Base-by-base conservation (phyloP, 1,140 invertebrate genomes). In the Drosophila ficusphila region DNA sequence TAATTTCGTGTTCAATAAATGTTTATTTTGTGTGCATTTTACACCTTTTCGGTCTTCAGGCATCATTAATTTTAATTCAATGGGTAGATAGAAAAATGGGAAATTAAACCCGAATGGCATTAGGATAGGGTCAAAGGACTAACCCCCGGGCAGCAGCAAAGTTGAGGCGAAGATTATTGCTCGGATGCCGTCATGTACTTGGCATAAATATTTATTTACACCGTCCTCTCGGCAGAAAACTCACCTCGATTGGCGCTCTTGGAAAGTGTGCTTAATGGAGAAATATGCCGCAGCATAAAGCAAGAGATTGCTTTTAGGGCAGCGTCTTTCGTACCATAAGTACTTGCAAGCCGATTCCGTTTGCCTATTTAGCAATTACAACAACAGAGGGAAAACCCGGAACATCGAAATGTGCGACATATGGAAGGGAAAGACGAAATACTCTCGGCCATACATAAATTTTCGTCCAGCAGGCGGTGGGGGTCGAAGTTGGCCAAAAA, bases 31-130 rank as follows among this genome's bases (percentile, higher is more conserved):
- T 61, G 54, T 72, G 69, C 54, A 61, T 61, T 74, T 74, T 62
- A 73, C 70, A 73, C 70, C 70, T 73, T 74, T 74, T 47, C 21
- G 41, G 39, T 39, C 6, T 51, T 62, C 34, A 49, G 51, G 71
- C 48, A 65, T 75, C 71, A 75, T 75, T 75, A 75, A 75, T 75
- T 75, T 75, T 75, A 75, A 75, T 75, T 75, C 33, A 73, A 60
- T 27, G 29, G 42, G 36, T 67, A 33, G 34, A 74, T 48, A 33
- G 70, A 53, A 51, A 74, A 62, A 74, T 48, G 65, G 29, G 16
- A 38, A 70, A 70, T 46, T 39, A 69, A 48, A 57, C 49, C 31
- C 2, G 21, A 7, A 0, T 4, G 18, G 9, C 2, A 23, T 39
- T 54, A 23, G 12, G 7, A 41, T 46, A n/a, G 16, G 3, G 27